Percentiles rank a stretch among this genome's conserved stretches.
These are phyloP conservation scores for Poeciliopsis turneri DNA, from an alignment of 2,797 vertebrate genomes.

Conservation along the genomic window DNA sequence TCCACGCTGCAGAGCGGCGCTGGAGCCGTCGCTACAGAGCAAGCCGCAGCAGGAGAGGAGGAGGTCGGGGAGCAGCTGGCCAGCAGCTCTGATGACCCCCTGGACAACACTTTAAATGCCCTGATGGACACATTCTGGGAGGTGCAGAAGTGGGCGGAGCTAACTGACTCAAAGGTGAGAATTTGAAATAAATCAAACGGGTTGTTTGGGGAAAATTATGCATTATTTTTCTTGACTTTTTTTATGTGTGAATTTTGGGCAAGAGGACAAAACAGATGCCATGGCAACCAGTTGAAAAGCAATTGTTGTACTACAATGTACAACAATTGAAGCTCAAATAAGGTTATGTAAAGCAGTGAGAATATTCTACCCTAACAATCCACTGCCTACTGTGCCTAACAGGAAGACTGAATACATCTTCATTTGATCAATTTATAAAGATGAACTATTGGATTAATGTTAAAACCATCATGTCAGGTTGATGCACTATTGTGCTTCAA, in stretches of 20 bases:
- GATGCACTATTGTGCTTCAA: not conserved
- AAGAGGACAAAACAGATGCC: not conserved
- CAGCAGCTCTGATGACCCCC: constrained; percentile 86
- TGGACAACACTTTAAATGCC: constrained; percentile 77
- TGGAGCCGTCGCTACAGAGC: constrained; percentile 51
- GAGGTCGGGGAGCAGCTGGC: constrained; percentile 55
- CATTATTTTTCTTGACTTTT: not conserved
- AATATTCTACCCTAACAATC: not conserved
- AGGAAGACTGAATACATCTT: not conserved
- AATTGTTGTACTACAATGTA: not conserved
- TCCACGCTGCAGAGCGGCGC: constrained; percentile 83
- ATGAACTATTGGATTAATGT: not conserved
- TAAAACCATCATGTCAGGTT: not conserved
- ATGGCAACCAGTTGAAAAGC: not conserved
- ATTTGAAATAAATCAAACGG: not conserved
- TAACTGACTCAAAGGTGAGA: constrained; percentile 93
- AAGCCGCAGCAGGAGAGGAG: constrained; percentile 25
- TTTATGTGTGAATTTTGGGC: not conserved
- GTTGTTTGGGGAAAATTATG: not conserved
- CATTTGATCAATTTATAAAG: not conserved
- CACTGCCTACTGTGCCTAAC: not conserved
- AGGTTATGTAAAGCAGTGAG: not conserved
- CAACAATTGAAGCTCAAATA: not conserved
- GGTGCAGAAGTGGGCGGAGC: constrained; percentile 95
- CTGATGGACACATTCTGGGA: constrained; percentile 93